Conservation (phyloP, 2,888 invertebrate species). For the Synergus japonicus region DNA sequence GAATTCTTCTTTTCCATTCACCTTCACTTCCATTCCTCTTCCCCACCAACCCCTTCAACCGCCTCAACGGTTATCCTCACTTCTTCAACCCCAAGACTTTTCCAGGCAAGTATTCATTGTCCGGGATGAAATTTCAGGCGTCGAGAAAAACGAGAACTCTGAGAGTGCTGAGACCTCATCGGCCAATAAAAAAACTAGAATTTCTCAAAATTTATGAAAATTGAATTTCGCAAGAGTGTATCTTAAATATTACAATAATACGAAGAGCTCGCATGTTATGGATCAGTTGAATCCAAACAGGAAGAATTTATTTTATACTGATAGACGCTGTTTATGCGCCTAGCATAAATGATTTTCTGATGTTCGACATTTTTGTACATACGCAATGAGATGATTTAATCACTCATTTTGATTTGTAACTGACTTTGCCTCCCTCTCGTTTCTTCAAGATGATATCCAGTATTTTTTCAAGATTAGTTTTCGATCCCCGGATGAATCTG, state of each 20-base stretch:
- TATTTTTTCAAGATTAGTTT: too few relatives aligned
- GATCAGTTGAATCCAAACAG: not conserved
- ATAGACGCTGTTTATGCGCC: too few relatives aligned
- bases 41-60: not conserved
- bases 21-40: slow-evolving; percentile 4
- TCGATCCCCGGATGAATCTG: not conserved
- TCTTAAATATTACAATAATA: not conserved
- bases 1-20: slow-evolving; percentile 35
- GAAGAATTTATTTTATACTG: not conserved
- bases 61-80: slow-evolving; percentile 1
- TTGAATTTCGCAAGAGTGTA: not conserved
- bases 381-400: too few relatives aligned
- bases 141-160: slow-evolving; percentile 16
- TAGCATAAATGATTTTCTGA: too few relatives aligned
- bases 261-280: not conserved
- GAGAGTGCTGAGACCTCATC: slow-evolving; percentile 2
- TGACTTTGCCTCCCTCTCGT: too few relatives aligned
- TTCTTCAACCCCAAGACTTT: slow-evolving; percentile 35
- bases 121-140: slow-evolving; percentile 35
- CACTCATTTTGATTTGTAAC: too few relatives aligned
- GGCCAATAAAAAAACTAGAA: not conserved
- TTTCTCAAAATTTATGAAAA: not conserved
- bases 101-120: slow-evolving; percentile 32
- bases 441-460: too few relatives aligned
- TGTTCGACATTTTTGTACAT: too few relatives aligned